Percentiles rank a stretch among this genome's conserved stretches.
Evolutionary conservation across 1,140 invertebrate genomes (phyloP).

Genomic region (Triops longicaudatus): DNA sequence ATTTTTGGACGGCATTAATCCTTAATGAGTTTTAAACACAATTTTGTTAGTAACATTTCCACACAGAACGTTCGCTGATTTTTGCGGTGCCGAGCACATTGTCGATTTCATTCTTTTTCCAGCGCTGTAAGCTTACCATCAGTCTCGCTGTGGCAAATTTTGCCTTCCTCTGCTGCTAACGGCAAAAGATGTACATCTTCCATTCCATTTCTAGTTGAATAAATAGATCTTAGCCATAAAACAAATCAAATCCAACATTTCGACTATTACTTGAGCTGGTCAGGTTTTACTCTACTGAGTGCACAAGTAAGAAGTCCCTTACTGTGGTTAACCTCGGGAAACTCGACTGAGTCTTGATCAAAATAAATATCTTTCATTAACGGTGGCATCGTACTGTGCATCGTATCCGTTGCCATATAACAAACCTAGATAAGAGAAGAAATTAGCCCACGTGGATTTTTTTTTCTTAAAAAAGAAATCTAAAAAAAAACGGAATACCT

Average conservation of each 20-base stretch:
- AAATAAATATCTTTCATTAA: background rate
- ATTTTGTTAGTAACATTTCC: background rate
- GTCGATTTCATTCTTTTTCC: background rate
- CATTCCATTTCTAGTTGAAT: background rate
- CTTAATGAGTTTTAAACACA: background rate
- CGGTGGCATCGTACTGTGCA: constrained; percentile 4
- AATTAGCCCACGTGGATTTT: background rate
- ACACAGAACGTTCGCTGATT: background rate
- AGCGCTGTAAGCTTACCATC: background rate
- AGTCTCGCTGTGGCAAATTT: background rate
- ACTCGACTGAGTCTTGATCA: constrained; percentile 16
- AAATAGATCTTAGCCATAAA: background rate
- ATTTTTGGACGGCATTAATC: background rate
- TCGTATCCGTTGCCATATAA: constrained; percentile 5
- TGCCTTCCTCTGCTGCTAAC: background rate
- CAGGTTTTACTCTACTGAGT: background rate
- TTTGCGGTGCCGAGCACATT: background rate
- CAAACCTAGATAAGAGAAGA: background rate
- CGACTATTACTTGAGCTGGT: background rate
- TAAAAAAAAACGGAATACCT: no score
- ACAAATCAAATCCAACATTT: background rate
- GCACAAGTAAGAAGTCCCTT: background rate
- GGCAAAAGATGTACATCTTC: background rate
- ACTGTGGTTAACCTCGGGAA: background rate
- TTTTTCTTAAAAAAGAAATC: no score